phyloP scores from a whole-genome alignment of 2,797 vertebrate genomes.

The Hemitrygon akajei region DNA sequence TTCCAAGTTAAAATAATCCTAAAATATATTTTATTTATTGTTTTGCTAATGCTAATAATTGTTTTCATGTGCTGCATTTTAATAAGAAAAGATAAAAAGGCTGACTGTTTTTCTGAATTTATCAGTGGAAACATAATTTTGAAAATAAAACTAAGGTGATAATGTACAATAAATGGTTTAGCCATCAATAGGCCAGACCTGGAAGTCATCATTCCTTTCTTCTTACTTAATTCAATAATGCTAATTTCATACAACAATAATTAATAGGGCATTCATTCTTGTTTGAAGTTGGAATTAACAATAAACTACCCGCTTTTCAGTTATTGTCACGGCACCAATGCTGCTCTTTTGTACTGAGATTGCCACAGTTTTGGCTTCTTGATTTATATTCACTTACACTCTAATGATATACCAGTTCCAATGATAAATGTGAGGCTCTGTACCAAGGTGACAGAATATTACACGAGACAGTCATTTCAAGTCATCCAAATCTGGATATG shows the following conservation, averaged over 20 bases:
- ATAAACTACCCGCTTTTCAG: background rate
- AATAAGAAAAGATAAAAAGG: background rate
- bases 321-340: background rate
- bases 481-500: slow-evolving; percentile 36
- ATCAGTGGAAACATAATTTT: background rate
- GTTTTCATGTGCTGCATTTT: background rate
- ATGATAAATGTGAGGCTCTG: slow-evolving; percentile 33
- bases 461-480: slow-evolving; percentile 33
- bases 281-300: background rate
- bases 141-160: background rate
- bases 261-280: background rate
- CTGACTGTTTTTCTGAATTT: background rate
- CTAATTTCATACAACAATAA: background rate
- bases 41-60: background rate
- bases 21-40: background rate
- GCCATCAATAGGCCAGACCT: background rate
- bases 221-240: background rate
- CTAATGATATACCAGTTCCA: slow-evolving; percentile 4
- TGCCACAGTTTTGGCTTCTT: background rate
- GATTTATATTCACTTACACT: slow-evolving; percentile 27
- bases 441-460: slow-evolving; percentile 35
- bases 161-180: background rate
- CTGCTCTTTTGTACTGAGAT: background rate
- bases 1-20: background rate
- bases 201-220: background rate